These are phyloP conservation scores for Philopotamus ludificatus DNA, from an alignment of 1,140 invertebrate species.

Conservation along the genomic window DNA sequence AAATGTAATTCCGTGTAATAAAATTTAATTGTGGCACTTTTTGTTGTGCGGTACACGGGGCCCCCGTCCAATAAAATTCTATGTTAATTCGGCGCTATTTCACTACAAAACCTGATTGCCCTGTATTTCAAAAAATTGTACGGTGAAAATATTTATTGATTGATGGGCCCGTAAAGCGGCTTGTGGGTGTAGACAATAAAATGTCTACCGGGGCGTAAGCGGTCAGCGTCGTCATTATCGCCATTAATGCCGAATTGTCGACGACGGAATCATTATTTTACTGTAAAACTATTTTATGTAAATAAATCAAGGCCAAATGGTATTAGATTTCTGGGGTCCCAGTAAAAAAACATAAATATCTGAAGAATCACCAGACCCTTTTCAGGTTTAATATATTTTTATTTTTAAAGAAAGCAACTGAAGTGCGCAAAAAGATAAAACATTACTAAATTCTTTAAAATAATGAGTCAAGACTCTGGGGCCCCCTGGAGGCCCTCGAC, in stretches of 20 bases:
- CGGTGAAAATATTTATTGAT: conserved; percentile 31
- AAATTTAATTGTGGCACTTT: conserved; percentile 32
- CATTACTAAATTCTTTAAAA: no score
- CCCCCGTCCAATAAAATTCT: conserved; percentile 23
- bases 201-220: not conserved
- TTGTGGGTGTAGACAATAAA: conserved; percentile 24
- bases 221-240: not conserved
- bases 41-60: conserved; percentile 19
- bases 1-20: conserved; percentile 29
- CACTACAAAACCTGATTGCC: conserved; percentile 23
- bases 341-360: no score
- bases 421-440: no score
- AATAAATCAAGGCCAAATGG: not conserved
- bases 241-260: not conserved
- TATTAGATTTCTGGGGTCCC: no score
- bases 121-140: conserved; percentile 25
- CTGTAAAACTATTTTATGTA: no score
- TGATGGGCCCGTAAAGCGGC: conserved; percentile 16
- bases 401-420: no score
- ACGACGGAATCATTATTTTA: not conserved
- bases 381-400: no score
- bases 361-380: no score
- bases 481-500: no score
- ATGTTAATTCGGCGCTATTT: conserved; percentile 29
- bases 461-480: no score